Evolutionary conservation across 1,140 invertebrate genomes (phyloP).

Genomic region (Teleopsis dalmanni): DNA sequence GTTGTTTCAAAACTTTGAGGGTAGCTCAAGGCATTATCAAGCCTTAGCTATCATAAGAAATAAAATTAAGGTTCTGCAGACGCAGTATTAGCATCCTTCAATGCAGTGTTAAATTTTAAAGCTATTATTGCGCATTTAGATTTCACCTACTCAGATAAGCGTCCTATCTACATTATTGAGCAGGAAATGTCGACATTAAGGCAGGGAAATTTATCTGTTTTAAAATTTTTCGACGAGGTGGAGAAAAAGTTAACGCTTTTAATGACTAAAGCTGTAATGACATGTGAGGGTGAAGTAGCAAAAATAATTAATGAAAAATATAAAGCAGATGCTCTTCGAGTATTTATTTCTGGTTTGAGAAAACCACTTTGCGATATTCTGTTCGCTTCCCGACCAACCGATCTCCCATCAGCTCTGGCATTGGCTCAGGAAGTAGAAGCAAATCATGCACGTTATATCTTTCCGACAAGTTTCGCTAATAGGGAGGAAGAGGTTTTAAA

Average conservation of each 20-base stretch:
- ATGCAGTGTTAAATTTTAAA: conserved; percentile 16
- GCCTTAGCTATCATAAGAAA: conserved; percentile 14
- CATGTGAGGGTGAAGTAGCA: not conserved
- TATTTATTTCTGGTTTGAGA: conserved; percentile 9
- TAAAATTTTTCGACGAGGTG: conserved; percentile 16
- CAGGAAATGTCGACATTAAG: conserved; percentile 14
- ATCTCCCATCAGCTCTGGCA: conserved; percentile 5
- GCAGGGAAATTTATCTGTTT: conserved; percentile 9
- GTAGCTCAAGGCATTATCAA: conserved; percentile 12
- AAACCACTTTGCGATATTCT: conserved; percentile 3
- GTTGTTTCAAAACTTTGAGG: conserved; percentile 8
- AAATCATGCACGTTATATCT: conserved; percentile 10
- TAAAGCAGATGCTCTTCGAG: conserved; percentile 5
- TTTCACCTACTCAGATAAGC: conserved; percentile 18
- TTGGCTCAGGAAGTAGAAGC: conserved; percentile 12
- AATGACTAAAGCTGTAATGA: conserved; percentile 19
- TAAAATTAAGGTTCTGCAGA: conserved; percentile 12
- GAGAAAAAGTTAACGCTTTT: conserved; percentile 19
- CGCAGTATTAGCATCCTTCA: conserved; percentile 10
- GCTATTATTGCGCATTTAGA: conserved; percentile 17
- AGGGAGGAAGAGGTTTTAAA: not conserved
- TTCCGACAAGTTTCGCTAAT: conserved; percentile 7
- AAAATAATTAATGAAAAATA: conserved; percentile 8
- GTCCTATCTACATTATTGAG: conserved; percentile 16
- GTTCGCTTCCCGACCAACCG: conserved; percentile 7